These are phyloP conservation scores for Patella pellucida DNA, from an alignment of 2,888 invertebrate genomes.

Conservation along the genomic window DNA sequence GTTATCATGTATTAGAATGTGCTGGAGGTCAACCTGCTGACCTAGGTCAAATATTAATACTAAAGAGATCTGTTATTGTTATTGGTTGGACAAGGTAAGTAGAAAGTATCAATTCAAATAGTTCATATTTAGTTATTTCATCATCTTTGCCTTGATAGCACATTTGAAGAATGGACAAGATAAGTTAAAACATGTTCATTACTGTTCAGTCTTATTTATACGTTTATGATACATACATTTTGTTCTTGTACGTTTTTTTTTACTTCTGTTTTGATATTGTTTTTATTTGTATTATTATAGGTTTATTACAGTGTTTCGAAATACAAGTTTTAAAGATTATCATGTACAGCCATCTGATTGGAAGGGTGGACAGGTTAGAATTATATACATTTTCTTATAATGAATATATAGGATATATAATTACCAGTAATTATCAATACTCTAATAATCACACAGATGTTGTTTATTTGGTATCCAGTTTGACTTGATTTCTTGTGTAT, in stretches of 20 bases:
- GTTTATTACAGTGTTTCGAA: conserved; percentile 66
- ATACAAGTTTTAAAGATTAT: conserved; percentile 63
- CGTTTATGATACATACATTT: too few species aligned
- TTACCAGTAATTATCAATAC: too few species aligned
- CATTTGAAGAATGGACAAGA: neutral
- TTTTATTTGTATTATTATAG: conserved; percentile 42
- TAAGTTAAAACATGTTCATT: too few species aligned
- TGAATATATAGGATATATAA: too few species aligned
- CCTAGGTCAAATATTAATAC: conserved; percentile 66
- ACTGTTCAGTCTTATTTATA: too few species aligned
- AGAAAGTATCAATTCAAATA: neutral
- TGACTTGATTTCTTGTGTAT: too few species aligned
- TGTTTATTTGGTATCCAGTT: too few species aligned
- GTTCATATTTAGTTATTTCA: neutral
- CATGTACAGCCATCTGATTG: conserved; percentile 68
- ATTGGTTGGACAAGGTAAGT: conserved; percentile 70
- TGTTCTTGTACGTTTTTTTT: too few species aligned
- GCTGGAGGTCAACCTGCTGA: conserved; percentile 68
- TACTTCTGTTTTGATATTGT: too few species aligned
- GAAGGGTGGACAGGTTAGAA: conserved; percentile 67
- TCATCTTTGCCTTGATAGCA: neutral
- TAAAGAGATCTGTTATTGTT: conserved; percentile 67
- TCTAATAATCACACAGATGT: too few species aligned
- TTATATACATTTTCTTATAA: neutral
- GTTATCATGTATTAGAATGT: conserved; percentile 68